Conservation (phyloP, 1,140 invertebrate species). For the Rhynchophorus ferrugineus region DNA sequence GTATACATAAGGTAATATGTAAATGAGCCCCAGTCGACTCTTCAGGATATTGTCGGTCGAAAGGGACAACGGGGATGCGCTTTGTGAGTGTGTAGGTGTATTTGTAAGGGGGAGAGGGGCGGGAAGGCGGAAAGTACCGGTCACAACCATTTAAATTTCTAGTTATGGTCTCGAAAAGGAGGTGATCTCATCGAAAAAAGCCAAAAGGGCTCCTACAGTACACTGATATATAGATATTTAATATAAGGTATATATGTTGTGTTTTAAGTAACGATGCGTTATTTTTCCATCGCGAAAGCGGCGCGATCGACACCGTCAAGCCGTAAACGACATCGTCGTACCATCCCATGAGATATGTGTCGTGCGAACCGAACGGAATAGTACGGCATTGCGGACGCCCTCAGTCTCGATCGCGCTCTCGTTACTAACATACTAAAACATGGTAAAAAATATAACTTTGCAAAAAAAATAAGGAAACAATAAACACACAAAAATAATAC, state of each 20-base stretch:
- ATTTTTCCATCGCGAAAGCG: conserved; percentile 7
- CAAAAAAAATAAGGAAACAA: not conserved
- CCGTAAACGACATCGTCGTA: too few relatives aligned
- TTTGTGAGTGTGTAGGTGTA: too few relatives aligned
- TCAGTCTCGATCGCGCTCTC: too few relatives aligned
- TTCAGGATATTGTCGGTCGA: not conserved
- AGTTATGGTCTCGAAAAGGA: conserved; percentile 2
- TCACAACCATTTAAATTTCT: conserved; percentile 15
- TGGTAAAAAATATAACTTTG: not conserved
- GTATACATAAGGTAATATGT: not conserved
- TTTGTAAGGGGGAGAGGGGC: not conserved
- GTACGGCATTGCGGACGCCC: too few relatives aligned
- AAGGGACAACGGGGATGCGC: not conserved
- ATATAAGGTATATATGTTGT: conserved; percentile 18
- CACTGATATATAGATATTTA: conserved; percentile 25
- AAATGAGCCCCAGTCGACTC: not conserved
- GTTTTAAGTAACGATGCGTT: conserved; percentile 27
- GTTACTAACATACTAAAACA: not conserved
- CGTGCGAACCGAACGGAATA: too few relatives aligned
- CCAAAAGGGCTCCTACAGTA: conserved; percentile 27
- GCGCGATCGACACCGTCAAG: too few relatives aligned
- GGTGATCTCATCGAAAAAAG: conserved; percentile 18
- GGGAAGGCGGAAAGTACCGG: conserved; percentile 7
- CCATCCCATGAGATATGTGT: too few relatives aligned
- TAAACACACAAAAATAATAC: not conserved